Conservation (phyloP, 2,797 vertebrate species). For the Galago senegalensis region DNA sequence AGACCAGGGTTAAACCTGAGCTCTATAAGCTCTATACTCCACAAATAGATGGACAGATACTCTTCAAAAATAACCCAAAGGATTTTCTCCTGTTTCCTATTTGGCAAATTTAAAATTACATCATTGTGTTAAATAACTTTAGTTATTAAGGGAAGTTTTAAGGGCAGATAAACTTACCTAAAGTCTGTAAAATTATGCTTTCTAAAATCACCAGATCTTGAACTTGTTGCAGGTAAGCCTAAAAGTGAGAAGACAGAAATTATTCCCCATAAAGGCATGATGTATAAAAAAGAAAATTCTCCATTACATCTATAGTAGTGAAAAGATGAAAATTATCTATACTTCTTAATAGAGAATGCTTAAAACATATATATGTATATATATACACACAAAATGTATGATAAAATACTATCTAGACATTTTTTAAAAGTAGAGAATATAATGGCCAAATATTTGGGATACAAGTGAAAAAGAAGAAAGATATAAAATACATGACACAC, state of each 20-base stretch:
- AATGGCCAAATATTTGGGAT: not conserved
- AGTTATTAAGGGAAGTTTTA: not conserved
- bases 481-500: not conserved
- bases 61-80: constrained; percentile 23
- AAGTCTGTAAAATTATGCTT: constrained; percentile 99
- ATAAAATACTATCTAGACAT: not conserved
- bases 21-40: constrained; percentile 30
- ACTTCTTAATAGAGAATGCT: not conserved
- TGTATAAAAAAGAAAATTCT: constrained; percentile 73
- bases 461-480: not conserved
- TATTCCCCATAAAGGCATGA: constrained; percentile 90
- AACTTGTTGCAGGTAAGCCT: constrained; percentile 98
- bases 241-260: constrained; percentile 94
- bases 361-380: not conserved
- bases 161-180: constrained; percentile 94
- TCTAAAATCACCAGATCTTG: constrained; percentile 99
- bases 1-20: constrained; percentile 86
- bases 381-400: not conserved
- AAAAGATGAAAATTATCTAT: constrained; percentile 10
- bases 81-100: constrained; percentile 52
- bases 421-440: constrained; percentile 1
- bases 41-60: not conserved
- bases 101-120: constrained; percentile 38
- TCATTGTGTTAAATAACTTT: not conserved
- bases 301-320: not conserved